Conservation (phyloP, 2,113 vertebrate species). For the Chunga burmeisteri region DNA sequence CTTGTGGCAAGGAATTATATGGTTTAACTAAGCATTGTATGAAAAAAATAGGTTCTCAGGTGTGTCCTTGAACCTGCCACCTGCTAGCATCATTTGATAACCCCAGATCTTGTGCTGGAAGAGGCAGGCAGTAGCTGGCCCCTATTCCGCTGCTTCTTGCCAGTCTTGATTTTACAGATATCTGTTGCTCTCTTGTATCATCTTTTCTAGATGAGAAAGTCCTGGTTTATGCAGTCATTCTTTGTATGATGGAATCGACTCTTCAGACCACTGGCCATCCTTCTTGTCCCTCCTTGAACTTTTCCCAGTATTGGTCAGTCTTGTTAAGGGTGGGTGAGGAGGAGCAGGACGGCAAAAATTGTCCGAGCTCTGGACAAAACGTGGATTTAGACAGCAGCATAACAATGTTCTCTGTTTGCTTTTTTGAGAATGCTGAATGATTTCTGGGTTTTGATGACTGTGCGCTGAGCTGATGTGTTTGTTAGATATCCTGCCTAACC, state of each 20-base stretch:
- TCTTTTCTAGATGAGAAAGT: not conserved
- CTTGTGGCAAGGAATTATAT: not conserved
- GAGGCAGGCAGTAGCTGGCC: not conserved
- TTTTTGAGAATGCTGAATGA: not conserved
- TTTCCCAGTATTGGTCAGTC: not conserved
- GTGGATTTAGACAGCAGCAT: not conserved
- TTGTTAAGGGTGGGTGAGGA: not conserved
- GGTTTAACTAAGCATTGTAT: not conserved
- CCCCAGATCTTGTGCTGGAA: not conserved
- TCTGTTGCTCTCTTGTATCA: not conserved
- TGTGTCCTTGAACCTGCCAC: not conserved
- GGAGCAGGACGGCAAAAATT: not conserved
- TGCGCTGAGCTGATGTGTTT: not conserved
- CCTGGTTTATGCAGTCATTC: not conserved
- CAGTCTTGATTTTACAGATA: not conserved
- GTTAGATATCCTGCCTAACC: not conserved
- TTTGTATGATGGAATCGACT: not conserved
- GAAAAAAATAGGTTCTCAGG: fast-evolving
- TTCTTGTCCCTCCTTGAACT: not conserved
- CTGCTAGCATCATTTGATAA: not conserved
- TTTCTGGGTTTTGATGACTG: not conserved
- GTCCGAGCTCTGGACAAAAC: not conserved
- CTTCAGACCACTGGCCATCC: not conserved
- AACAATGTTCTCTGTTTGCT: not conserved
- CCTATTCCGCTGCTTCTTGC: not conserved